Base-by-base conservation (phyloP, 2,113 vertebrate genomes). In the Microtus ochrogaster region DNA sequence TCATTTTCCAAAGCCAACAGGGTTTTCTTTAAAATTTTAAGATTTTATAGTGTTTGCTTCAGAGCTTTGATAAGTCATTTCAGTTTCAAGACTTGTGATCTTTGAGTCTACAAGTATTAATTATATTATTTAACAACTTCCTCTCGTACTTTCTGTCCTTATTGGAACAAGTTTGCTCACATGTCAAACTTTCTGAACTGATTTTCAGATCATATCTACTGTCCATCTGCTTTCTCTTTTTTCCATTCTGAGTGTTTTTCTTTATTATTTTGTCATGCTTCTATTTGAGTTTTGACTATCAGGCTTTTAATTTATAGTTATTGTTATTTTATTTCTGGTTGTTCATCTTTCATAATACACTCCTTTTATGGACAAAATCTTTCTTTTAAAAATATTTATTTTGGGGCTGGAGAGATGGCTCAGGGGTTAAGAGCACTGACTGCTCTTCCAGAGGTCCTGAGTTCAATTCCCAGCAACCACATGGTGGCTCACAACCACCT, bases 91-190 rank as follows among this genome's bases (percentile, higher is more conserved):
- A 65, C 26, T 44, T 95, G 77, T 81, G 58, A 83, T 58, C 65
- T 93, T 96, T 90, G 93, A 89, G 70, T 95, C 41, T 84, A 90
- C 79, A 39, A 91, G 79, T 85, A 61, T n/a, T 78, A 85, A 73
- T 77, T 58, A 13, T 90, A 61, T 74, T 89, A 28, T 77, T 94
- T 77, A 96, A 79, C 90, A 81, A 76, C 68, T 76, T 95, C 24
- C 52, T 87, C 19, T 8, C 72, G 22, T 36, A 74, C 72, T 87
- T n/a, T 81, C 5, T 74, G 10, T 70, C 44, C 30, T 70, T 86
- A 89, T 74, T 95, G 49, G 47, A 89, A 91, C 36, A 76, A 6
- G 30, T 90, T 26, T 97, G 41, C 55, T 92, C 24, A 90, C 17
- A n/a, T 79, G 74, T 52, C 94, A 47, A 55, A 47, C 47, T 91